Evolutionary conservation across 1,140 invertebrate genomes (phyloP), one percentile per base, ranked within the genome.

Genomic region (Triops longicaudatus): DNA sequence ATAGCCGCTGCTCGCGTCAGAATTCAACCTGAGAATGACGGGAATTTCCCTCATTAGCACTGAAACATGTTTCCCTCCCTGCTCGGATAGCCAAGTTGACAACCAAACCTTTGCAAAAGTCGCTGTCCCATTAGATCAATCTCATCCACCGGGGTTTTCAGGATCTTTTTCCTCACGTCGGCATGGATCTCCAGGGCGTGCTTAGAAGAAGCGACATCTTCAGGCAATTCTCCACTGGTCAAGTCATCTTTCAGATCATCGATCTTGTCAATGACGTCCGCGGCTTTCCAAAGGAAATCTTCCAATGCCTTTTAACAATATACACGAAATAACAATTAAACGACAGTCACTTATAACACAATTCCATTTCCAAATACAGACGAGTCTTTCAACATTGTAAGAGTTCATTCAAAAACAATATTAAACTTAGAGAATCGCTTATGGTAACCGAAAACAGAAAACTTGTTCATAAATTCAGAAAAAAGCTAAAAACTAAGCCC

Each of bases 251-350:
- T 84, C 10, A 87, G 81, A 71, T 84, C 81, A 81, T 98, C 96
- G 71, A 98, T 87, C 76, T 94, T 89, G 83, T 97, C 94, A 44
- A 97, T 86, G 78, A 98, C 86, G 83, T 98, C 96, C 31, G 92
- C 91, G 1, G 95, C 92, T 86, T 97, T 94, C 93, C 94, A 97
- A 76, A 93, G 91, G 83, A 98, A 96, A 83, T 97, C 95, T 86
- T 99, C 97, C 78, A 98, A 88, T 75, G 93, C 93, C 85, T 89
- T 37, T 37, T 80, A 6, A 84, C 81, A 78, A 80, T 37, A 78
- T n/a, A n/a, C n/a, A 12, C 42, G 76, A 76, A 42, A 73, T 11
- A 31, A 9, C 41, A 26, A 76, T 9, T 26, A 31, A n/a, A 79
- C 12, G 73, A 2, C 28, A 1, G 26, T 14, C 31, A 37, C 7